Percentiles rank a stretch among this genome's conserved stretches.
Conservation (phyloP, 2,113 vertebrate genomes). For the Chunga burmeisteri region DNA sequence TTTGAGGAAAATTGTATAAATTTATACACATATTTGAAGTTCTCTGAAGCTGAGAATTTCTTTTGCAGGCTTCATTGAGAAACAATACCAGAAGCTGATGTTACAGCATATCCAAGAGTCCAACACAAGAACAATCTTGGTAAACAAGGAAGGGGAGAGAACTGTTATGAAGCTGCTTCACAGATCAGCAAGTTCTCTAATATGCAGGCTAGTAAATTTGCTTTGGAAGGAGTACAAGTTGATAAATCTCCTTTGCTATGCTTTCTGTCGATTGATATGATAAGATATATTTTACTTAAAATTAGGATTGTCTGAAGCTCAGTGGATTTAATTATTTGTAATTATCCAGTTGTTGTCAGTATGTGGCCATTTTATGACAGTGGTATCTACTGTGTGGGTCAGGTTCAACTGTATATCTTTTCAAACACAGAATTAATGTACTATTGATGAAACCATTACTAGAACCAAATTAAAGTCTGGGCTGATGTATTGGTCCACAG, state of each 20-base stretch:
- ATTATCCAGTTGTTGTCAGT: conserved; percentile 88
- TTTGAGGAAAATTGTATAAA: neutral
- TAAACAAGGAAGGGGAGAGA: neutral
- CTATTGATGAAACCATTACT: conserved; percentile 99
- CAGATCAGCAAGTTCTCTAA: conserved; percentile 64
- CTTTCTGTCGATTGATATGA: conserved; percentile 79
- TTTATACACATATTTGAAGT: neutral
- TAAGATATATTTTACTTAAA: conserved; percentile 92
- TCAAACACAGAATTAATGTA: conserved; percentile 98
- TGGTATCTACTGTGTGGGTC: conserved; percentile 83
- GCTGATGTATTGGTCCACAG: conserved; percentile 96
- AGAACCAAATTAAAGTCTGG: conserved; percentile 98
- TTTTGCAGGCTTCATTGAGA: neutral
- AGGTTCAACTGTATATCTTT: conserved; percentile 98
- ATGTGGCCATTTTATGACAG: conserved; percentile 86
- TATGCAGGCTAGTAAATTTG: conserved; percentile 70
- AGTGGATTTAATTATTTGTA: conserved; percentile 95
- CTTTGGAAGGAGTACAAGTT: conserved; percentile 71
- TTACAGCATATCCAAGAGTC: neutral
- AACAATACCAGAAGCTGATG: neutral
- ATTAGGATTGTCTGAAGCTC: conserved; percentile 89
- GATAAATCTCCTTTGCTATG: conserved; percentile 75
- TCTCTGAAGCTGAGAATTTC: neutral
- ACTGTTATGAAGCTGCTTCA: conserved; percentile 64
- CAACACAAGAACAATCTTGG: neutral